A percentile compares a stretch with the other conserved stretches of the same genome.
Conservation (phyloP, 2,888 invertebrate species). For the Hirudinaria manillensis region DNA sequence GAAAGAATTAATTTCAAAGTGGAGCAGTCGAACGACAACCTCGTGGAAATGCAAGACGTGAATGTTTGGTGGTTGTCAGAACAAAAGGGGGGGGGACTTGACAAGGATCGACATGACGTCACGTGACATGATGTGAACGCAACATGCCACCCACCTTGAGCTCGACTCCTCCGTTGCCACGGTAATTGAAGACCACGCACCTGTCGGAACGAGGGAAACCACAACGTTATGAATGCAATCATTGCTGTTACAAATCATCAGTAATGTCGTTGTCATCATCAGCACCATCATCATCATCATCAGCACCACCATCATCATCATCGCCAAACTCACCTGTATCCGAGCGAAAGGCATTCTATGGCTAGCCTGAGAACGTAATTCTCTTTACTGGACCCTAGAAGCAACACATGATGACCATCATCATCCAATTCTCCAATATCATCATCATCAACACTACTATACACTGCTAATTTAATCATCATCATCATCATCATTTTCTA, state of each 20-base stretch:
- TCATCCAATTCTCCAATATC: too few relatives aligned
- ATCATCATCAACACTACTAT: constrained; percentile 2
- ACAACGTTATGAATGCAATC: neutral
- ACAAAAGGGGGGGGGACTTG: too few relatives aligned
- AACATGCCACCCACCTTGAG: constrained; percentile 44
- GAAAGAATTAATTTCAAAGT: too few relatives aligned
- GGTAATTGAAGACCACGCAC: constrained; percentile 51
- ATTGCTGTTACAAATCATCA: neutral
- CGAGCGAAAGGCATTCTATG: constrained; percentile 43
- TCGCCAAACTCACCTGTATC: constrained; percentile 45
- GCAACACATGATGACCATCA: neutral
- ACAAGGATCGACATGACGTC: too few relatives aligned
- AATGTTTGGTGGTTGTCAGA: too few relatives aligned
- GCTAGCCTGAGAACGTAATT: constrained; percentile 48
- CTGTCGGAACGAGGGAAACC: constrained; percentile 38
- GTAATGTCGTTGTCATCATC: neutral
- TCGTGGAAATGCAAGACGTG: too few relatives aligned
- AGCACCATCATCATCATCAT: neutral
- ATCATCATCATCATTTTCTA: neutral
- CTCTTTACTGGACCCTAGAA: constrained; percentile 48
- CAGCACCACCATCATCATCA: constrained; percentile 4
- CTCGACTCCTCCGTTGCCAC: constrained; percentile 49
- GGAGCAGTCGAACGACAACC: too few relatives aligned
- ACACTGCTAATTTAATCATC: neutral
- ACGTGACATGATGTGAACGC: neutral